These are phyloP conservation scores for Amphiprion percula DNA, from an alignment of 2,113 vertebrate species.

Conservation along the genomic window DNA sequence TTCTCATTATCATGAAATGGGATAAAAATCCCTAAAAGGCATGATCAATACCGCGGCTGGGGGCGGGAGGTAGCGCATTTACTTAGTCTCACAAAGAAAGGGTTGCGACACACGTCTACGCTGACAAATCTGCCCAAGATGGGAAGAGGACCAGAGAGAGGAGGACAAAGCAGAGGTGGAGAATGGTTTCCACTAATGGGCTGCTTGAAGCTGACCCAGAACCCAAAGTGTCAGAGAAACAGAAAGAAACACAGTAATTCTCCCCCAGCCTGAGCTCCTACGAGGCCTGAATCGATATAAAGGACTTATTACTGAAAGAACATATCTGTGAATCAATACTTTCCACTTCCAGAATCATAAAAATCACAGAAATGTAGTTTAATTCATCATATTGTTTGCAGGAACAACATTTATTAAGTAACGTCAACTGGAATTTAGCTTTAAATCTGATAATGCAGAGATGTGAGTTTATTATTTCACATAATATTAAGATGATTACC, in stretches of 20 bases:
- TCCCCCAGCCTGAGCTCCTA: slow-evolving; percentile 11
- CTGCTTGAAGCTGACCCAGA: slow-evolving; percentile 64
- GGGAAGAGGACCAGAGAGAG: slow-evolving; percentile 26
- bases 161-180: slow-evolving; percentile 48
- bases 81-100: slow-evolving; percentile 57
- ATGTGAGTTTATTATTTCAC: too few relatives aligned
- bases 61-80: slow-evolving; percentile 49
- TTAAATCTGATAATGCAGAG: too few relatives aligned
- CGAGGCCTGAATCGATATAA: slow-evolving; percentile 14
- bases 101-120: slow-evolving; percentile 34
- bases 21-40: slow-evolving; percentile 45
- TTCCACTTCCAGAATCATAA: neutral
- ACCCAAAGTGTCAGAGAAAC: slow-evolving; percentile 32
- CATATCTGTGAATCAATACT: neutral
- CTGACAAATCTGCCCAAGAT: slow-evolving; percentile 46
- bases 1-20: slow-evolving; percentile 45
- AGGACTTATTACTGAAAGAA: slow-evolving; percentile 6
- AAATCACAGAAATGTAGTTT: slow-evolving; percentile 4
- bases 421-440: too few relatives aligned
- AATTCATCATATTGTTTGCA: too few relatives aligned
- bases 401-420: too few relatives aligned
- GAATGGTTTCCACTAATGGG: slow-evolving; percentile 72
- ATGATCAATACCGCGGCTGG: slow-evolving; percentile 31
- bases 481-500: too few relatives aligned
- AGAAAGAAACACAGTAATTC: slow-evolving; percentile 27